Conservation (phyloP, 2,113 vertebrate genomes). For the Tetrax tetrax region DNA sequence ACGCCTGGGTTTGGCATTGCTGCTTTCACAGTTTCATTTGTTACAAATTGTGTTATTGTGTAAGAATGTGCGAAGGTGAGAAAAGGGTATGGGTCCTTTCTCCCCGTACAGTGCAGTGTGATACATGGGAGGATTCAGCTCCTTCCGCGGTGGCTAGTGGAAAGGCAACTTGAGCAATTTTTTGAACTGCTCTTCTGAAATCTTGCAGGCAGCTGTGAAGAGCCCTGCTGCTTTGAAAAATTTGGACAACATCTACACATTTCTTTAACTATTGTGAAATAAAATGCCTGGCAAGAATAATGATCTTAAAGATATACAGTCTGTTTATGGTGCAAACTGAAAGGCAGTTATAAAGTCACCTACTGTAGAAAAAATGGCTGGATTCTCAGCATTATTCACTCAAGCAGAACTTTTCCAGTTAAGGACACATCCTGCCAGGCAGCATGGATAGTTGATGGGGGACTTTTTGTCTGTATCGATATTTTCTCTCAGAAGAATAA, state of each 20-base stretch:
- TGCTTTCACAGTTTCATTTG: background rate
- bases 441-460: background rate
- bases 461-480: background rate
- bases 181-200: background rate
- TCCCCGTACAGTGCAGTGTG: background rate
- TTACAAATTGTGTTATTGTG: background rate
- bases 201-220: conserved; percentile 36
- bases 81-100: background rate
- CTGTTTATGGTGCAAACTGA: background rate
- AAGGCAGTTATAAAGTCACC: background rate
- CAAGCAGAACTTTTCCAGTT: background rate
- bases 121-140: background rate
- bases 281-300: conserved; percentile 25
- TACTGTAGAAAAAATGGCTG: background rate
- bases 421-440: conserved; percentile 20
- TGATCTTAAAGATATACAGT: background rate
- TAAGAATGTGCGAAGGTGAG: background rate
- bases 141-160: background rate
- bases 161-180: background rate
- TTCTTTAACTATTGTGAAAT: conserved; percentile 45
- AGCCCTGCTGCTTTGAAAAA: background rate
- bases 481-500: conserved; percentile 3
- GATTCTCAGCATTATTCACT: background rate
- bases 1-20: background rate
- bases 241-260: conserved; percentile 35